Evolutionary conservation across 2,113 vertebrate genomes (phyloP).

Genomic region (Lasiurus cinereus): DNA sequence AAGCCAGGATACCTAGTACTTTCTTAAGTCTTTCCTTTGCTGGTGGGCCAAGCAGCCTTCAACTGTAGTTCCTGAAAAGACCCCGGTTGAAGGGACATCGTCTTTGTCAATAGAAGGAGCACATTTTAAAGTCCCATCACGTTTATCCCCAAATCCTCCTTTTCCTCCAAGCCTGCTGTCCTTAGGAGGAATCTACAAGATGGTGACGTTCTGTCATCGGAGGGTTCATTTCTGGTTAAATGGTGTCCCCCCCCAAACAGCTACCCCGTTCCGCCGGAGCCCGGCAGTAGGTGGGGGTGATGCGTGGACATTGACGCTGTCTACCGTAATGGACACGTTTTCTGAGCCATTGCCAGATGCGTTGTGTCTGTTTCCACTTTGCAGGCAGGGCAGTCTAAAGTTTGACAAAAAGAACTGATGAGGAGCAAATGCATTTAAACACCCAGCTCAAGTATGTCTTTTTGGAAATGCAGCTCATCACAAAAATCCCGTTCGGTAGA

Average conservation of each 20-base stretch:
- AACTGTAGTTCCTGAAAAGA: neutral
- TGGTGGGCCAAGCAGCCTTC: neutral
- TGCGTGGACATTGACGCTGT: neutral
- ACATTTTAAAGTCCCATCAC: neutral
- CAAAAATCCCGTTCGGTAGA: constrained; percentile 6
- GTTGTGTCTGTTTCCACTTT: constrained; percentile 22
- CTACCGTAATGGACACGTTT: neutral
- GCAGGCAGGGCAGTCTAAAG: neutral
- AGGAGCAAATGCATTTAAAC: constrained; percentile 10
- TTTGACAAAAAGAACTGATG: constrained; percentile 9
- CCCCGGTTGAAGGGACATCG: neutral
- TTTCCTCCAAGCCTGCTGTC: constrained; percentile 32
- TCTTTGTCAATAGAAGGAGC: neutral
- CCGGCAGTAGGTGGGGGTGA: neutral
- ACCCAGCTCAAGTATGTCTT: constrained; percentile 15
- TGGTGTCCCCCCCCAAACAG: neutral
- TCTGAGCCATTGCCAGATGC: neutral
- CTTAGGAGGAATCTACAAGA: neutral
- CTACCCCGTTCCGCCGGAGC: neutral
- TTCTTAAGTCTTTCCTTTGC: neutral
- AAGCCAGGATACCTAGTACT: neutral
- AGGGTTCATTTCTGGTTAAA: neutral
- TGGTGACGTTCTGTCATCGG: neutral
- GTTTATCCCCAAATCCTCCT: neutral
- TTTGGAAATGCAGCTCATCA: neutral